Evolutionary conservation across 2,888 invertebrate species (phyloP), one percentile per base, ranked within the genome.

Genomic region (Slavum lentiscoides): DNA sequence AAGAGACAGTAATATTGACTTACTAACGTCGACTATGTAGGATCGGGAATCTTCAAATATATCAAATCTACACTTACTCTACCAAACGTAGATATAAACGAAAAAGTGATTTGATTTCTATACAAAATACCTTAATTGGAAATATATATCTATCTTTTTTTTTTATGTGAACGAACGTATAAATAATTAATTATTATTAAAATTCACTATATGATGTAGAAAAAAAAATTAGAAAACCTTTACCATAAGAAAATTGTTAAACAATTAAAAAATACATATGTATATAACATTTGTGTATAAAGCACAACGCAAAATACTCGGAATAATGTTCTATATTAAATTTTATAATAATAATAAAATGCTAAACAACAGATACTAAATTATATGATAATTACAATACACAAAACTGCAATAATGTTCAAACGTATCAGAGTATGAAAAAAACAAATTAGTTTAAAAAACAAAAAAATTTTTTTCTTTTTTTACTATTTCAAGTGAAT

Each of bases 341-440:
- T 19, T 39, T 53, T 30, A 62, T 30, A 19, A 53, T 53, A 19
- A 53, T 53, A 59, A 30, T 30, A 13, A 15, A n/a, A 64, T 39
- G 15, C 64, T 66, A 55, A 64, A 55, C 15, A 66, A 64, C 8
- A 1, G 62, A 15, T 30, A 73, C 23, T 73, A 9, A 73, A 62
- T 21, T 1, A n/a, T 55, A 74, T 37, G 4, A 21, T 17, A 8
- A 64, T 30, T 30, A 30, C 30, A 30, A 30, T 37, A 64, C 17
- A 74, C 55, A 37, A 64, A 66, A 66, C 19, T 6, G 17, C 7
- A 68, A 53, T 11, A 49, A 49, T 13, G 8, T 19, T 19, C 19
- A 9, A 5, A 53, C 2, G 49, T 53, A 21, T 68, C 11, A 19
- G 53, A 7, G 6, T 19, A 4, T 19, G 6, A 55, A 19, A 55